Evolutionary conservation across 2,797 vertebrate species (phyloP).

Genomic region (Taeniopygia guttata): DNA sequence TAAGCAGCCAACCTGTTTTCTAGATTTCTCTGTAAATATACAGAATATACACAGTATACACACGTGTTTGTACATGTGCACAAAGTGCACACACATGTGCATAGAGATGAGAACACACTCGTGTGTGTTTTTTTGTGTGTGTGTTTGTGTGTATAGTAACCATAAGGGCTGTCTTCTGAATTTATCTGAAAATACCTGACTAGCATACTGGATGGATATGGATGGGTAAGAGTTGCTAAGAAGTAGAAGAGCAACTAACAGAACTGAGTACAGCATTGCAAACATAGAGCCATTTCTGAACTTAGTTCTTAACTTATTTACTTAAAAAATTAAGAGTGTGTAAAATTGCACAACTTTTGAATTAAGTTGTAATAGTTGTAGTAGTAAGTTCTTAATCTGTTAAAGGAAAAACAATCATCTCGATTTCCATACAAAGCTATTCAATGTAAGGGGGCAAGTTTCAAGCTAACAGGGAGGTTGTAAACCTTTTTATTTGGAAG

Average conservation of each 20-base stretch:
- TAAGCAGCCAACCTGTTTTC: not conserved
- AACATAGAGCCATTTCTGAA: not conserved
- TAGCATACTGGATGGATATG: not conserved
- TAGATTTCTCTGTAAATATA: not conserved
- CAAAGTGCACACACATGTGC: too few species aligned
- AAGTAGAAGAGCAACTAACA: not conserved
- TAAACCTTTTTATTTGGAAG: not conserved
- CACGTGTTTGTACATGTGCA: not conserved
- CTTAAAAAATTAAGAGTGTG: not conserved
- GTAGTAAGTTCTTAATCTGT: not conserved
- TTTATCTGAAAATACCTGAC: not conserved
- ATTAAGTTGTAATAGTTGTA: not conserved
- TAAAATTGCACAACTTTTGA: not conserved
- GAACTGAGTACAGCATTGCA: not conserved
- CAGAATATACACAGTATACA: not conserved
- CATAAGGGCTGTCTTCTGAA: not conserved
- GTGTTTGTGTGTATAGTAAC: not conserved
- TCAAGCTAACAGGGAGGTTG: not conserved
- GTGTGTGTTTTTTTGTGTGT: too few species aligned
- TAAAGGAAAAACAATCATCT: not conserved
- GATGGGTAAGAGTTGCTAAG: not conserved
- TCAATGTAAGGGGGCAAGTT: not conserved
- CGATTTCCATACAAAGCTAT: not conserved
- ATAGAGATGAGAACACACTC: accelerated
- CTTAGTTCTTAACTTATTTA: not conserved